Percentiles rank a stretch among this genome's conserved stretches.
These are phyloP conservation scores for Actinemys pallida DNA, from an alignment of 2,113 vertebrate species.

Conservation along the genomic window DNA sequence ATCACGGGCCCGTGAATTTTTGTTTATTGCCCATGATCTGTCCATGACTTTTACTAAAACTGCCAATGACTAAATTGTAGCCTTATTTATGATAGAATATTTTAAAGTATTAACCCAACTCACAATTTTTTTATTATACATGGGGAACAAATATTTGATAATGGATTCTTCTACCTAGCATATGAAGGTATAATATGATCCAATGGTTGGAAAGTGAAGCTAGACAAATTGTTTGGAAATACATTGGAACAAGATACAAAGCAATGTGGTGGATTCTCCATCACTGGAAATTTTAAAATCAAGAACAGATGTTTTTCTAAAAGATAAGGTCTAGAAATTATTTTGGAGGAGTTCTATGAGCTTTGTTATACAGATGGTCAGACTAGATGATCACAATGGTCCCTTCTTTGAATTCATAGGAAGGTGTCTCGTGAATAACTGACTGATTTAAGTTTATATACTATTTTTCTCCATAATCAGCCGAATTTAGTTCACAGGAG, in stretches of 20 bases:
- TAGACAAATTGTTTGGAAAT: not conserved
- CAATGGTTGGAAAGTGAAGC: not conserved
- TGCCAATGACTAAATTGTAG: too few species aligned
- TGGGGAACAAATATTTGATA: not conserved
- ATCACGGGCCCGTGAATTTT: too few species aligned
- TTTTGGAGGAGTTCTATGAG: not conserved
- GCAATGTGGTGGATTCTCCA: not conserved
- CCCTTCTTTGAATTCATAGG: not conserved
- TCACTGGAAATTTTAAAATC: not conserved
- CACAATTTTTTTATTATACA: not conserved
- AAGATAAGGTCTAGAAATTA: not conserved
- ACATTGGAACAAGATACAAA: not conserved
- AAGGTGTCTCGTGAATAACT: not conserved
- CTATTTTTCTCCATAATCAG: constrained; percentile 2
- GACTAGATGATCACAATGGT: not conserved
- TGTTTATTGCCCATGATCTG: too few species aligned
- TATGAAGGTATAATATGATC: not conserved
- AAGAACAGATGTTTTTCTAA: not conserved
- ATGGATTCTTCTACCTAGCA: not conserved
- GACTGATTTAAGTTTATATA: not conserved
- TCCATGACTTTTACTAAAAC: too few species aligned
- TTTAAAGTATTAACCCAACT: not conserved
- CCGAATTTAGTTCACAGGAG: not conserved
- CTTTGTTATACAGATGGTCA: not conserved
- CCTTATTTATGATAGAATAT: not conserved